Base-by-base conservation (phyloP, 1,140 invertebrate species). In the Lasaia peninsularis region DNA sequence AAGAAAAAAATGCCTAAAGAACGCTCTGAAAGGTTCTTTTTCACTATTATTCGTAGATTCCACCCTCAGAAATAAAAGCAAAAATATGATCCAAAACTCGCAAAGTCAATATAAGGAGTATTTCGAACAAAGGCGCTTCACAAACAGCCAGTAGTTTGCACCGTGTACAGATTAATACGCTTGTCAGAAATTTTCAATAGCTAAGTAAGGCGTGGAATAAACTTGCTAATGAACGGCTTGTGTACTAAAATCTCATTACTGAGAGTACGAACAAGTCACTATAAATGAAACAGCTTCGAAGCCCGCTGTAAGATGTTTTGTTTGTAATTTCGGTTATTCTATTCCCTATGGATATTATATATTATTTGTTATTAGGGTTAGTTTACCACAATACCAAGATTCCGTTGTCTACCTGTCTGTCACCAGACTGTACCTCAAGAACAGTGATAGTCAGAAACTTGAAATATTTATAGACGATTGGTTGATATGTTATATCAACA, bases 201-300 rank as follows among this genome's bases (percentile, higher is more conserved):
- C 37, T 44, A 44, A 44, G 37, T 44, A 20, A 14, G 37, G 37
- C 37, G 37, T 44, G 37, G 14, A 44, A 44, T 44, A 44, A 44
- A 44, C 37, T 44, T 44, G 40, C 40, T 48, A 48, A 48, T 48
- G 40, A 48, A 48, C 40, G 40, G 40, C 16, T 48, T 48, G 40
- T 48, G 40, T 48, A 48, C 40, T 48, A 48, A 48, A 48, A 48
- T 48, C 40, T 48, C 40, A 48, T 48, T 48, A 48, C 40, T 48
- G 40, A 2, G 40, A 48, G 20, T 48, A 48, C 9, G 18, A 48
- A 48, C 40, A 48, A 48, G 40, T 48, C 40, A 44, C 40, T 44
- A 44, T 44, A 10, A 44, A 44, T 44, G 10, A 16, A 44, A 21
- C 20, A 18, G 20, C 18, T 44, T 44, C 40, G 20, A 9, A 44